Evolutionary conservation across 53 echinoderm and acorn worm genomes (phyloP), one percentile per base, ranked within the genome.

Genomic region (Apostichopus leukothele): DNA sequence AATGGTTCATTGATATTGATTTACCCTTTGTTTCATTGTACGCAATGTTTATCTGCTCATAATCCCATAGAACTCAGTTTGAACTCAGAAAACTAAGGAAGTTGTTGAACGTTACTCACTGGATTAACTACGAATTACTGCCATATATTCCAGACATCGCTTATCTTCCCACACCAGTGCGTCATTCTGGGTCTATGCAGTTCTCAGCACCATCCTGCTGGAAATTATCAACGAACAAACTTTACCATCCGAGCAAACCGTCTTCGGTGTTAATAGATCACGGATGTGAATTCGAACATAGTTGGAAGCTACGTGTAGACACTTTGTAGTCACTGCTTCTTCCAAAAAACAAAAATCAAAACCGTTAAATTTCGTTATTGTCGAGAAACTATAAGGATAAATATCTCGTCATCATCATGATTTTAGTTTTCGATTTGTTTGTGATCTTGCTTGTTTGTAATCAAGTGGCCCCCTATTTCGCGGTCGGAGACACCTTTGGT

Each of bases 401-500:
- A 19, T 1, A 6, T 71, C 18, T 3, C 3, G 39, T 39, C 71
- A n/a, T n/a, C 71, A 71, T 16, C 18, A 71, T 71, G 71, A 13
- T 18, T 19, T 18, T 71, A 71, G 13, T 68, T 8, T 4, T 50
- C 18, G 85, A 85, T 23, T 23, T 60, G 6, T 85, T 85, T 27
- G 22, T 85, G 6, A 14, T 85, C 27, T 67, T 85, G 5, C 5
- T 85, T 7, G 85, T 66, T 11, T 85, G 85, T 60, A 85, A 85
- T 16, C 51, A 85, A 12, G 85, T 22, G 85, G 18, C 61, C 10
- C 67, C 85, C 6, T 85, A 85, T 60, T 85, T 67, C 50, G 85
- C 66, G 1, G 85, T 66, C 66, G 85, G 85, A 4, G 85, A 85
- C 12, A 85, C 85, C 11, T 85, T 85, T 67, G 85, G 85, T 6